These are phyloP conservation scores for Lasioglossum malachurum DNA, from an alignment of 2,888 invertebrate genomes.

Conservation along the genomic window DNA sequence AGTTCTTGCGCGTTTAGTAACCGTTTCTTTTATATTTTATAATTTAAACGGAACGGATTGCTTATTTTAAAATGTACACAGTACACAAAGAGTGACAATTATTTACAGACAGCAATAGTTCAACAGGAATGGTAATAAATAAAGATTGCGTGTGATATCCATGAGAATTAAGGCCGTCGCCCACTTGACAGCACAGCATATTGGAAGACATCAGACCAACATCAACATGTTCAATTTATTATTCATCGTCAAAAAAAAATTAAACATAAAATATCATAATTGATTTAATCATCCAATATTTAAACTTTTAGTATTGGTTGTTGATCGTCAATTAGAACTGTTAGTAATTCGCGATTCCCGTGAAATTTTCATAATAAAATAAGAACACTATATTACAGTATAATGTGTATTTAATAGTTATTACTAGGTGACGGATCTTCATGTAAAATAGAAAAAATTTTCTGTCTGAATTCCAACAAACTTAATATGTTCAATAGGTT, in stretches of 20 bases:
- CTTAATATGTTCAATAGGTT: no score
- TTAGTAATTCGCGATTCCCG: background rate
- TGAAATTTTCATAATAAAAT: background rate
- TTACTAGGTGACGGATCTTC: background rate
- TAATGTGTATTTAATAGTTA: background rate
- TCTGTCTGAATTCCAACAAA: no score
- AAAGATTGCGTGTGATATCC: slow-evolving; percentile 58
- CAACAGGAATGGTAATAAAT: slow-evolving; percentile 70
- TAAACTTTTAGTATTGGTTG: background rate
- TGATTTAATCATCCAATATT: background rate
- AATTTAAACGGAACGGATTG: slow-evolving; percentile 55
- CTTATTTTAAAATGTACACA: slow-evolving; percentile 51
- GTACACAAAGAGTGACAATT: slow-evolving; percentile 54
- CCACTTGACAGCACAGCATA: background rate
- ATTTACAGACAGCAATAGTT: slow-evolving; percentile 60
- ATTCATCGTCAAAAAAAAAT: background rate
- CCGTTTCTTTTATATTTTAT: slow-evolving; percentile 36
- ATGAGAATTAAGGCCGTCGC: slow-evolving; percentile 31
- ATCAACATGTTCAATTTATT: background rate
- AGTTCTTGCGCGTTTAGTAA: slow-evolving; percentile 74
- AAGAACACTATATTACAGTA: background rate
- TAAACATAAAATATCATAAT: background rate
- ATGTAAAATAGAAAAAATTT: no score
- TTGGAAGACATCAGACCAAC: background rate
- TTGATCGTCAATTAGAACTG: background rate